Evolutionary conservation across 1,140 invertebrate species (phyloP).

Genomic region (Portunus trituberculatus): DNA sequence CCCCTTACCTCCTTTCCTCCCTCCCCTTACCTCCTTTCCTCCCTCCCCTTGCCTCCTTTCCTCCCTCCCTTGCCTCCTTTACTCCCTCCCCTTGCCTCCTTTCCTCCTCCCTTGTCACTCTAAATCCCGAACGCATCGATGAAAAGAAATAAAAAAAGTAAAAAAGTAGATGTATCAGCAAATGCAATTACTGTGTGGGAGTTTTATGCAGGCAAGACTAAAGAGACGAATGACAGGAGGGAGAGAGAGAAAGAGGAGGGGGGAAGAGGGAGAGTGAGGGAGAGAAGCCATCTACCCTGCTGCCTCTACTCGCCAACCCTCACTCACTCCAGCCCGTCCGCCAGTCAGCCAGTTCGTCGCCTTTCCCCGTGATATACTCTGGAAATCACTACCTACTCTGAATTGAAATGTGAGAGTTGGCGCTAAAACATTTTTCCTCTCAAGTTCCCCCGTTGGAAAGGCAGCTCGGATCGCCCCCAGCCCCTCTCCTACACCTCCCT

Average conservation of each 20-base stretch:
- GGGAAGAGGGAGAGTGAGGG: background rate
- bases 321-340: background rate
- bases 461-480: background rate
- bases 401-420: background rate
- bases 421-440: background rate
- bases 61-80: background rate
- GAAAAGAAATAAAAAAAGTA: background rate
- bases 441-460: background rate
- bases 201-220: background rate
- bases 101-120: background rate
- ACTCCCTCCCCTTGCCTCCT: background rate
- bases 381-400: background rate
- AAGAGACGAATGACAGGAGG: background rate
- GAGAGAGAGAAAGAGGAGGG: background rate
- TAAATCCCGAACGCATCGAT: background rate
- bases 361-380: background rate
- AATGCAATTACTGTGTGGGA: background rate
- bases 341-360: background rate
- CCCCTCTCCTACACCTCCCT: background rate
- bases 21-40: too few relatives aligned
- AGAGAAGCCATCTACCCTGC: too few relatives aligned
- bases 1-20: background rate
- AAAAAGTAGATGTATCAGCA: background rate
- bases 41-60: background rate
- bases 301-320: background rate